These are phyloP conservation scores for Sterna hirundo DNA, from an alignment of 2,113 vertebrate genomes.

Conservation along the genomic window DNA sequence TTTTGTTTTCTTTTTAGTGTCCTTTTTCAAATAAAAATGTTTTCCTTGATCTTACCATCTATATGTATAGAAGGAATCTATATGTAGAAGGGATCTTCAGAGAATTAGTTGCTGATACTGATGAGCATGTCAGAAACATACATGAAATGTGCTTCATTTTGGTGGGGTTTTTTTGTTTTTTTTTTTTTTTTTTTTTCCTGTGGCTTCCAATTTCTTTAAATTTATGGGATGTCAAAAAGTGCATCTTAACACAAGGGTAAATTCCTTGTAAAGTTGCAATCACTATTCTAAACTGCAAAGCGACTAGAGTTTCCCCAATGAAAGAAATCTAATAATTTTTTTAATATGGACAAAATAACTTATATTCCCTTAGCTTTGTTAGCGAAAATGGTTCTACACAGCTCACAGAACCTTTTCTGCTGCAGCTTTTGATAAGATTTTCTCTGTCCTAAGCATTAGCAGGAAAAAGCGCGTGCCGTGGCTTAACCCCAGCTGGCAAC, in stretches of 20 bases:
- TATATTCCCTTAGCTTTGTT: not conserved
- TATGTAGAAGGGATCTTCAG: not conserved
- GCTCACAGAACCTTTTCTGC: not conserved
- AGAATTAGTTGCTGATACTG: not conserved
- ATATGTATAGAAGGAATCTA: not conserved
- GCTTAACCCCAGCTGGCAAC: not conserved
- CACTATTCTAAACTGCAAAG: not conserved
- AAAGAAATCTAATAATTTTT: not conserved
- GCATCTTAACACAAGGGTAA: not conserved
- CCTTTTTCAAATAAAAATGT: not conserved
- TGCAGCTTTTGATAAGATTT: not conserved
- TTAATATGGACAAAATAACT: not conserved
- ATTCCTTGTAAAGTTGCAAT: not conserved
- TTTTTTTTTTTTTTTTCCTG: not conserved
- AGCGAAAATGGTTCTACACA: not conserved
- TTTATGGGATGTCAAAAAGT: not conserved
- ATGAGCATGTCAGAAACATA: not conserved
- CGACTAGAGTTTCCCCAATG: not conserved
- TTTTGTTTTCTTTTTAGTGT: not conserved
- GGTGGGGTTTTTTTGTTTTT: too few species aligned
- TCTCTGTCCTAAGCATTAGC: not conserved
- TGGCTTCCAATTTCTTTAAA: not conserved
- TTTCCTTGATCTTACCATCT: not conserved
- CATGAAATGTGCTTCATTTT: not conserved
- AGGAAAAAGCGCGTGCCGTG: rapidly evolving